phyloP scores from a whole-genome alignment of 1,140 invertebrate species.

The Lordiphosa clarofinis region DNA sequence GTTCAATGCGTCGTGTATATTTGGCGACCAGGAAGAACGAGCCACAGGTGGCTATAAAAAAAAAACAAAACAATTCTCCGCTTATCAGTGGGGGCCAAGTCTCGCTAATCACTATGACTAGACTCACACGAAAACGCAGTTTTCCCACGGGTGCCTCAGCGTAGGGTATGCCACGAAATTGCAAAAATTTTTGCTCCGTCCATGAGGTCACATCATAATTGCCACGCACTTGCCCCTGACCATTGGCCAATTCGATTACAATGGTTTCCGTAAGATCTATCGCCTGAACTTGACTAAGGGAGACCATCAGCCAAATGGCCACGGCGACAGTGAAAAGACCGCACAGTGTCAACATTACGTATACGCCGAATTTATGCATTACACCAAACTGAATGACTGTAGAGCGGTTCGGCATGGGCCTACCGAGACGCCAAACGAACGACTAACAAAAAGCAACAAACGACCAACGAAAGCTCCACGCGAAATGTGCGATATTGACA shows the following conservation, averaged over 20 bases:
- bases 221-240: constrained; percentile 80
- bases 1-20: constrained; percentile 45
- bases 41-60: constrained; percentile 50
- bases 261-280: constrained; percentile 14
- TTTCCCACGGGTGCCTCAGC: constrained; percentile 64
- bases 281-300: constrained; percentile 10
- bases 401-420: neutral
- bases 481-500: too few species aligned
- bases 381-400: constrained; percentile 30
- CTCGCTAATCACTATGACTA: constrained; percentile 14
- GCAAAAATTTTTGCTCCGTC: constrained; percentile 62
- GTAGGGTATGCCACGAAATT: constrained; percentile 74
- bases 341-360: constrained; percentile 52
- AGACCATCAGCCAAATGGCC: constrained; percentile 32
- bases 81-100: too few species aligned
- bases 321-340: constrained; percentile 34
- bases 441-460: too few species aligned
- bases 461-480: too few species aligned
- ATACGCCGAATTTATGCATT: constrained; percentile 56
- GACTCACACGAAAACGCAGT: constrained; percentile 60
- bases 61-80: neutral
- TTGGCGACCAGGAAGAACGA: constrained; percentile 47
- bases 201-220: constrained; percentile 61
- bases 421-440: too few species aligned
- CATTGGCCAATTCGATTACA: constrained; percentile 45